Percentiles rank a stretch among this genome's conserved stretches.
Conservation (phyloP, 2,888 invertebrate genomes). For the Cataglyphis cursor region DNA sequence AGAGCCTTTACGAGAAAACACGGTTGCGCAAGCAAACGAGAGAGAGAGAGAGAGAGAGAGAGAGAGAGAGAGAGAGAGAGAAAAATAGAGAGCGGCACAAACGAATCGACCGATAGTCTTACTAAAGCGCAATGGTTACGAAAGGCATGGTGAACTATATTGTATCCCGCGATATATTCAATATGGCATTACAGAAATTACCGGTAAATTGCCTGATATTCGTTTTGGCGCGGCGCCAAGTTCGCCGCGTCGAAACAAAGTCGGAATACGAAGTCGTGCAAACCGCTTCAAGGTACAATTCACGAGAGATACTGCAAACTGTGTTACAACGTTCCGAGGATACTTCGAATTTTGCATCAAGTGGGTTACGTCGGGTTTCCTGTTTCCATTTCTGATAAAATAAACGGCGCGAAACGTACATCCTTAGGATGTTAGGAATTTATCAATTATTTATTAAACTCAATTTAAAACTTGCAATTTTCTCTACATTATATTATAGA, state of each 20-base stretch:
- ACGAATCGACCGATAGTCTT: conserved; percentile 12
- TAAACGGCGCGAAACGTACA: conserved; percentile 26
- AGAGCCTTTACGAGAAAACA: conserved; percentile 50
- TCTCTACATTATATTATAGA: not conserved
- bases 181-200: conserved; percentile 54
- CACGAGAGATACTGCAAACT: conserved; percentile 44
- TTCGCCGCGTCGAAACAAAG: conserved; percentile 48
- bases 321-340: conserved; percentile 40
- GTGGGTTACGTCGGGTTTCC: conserved; percentile 39
- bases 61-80: no score
- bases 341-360: conserved; percentile 49
- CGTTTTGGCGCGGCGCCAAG: conserved; percentile 44
- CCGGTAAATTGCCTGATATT: conserved; percentile 50
- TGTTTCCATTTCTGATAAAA: conserved; percentile 29
- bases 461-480: not conserved
- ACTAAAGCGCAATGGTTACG: conserved; percentile 37
- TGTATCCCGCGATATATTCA: conserved; percentile 42
- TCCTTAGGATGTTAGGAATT: not conserved
- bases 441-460: conserved; percentile 29
- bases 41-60: not conserved
- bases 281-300: conserved; percentile 52
- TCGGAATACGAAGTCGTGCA: conserved; percentile 44
- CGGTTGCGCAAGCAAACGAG: conserved; percentile 49
- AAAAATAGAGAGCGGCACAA: not conserved
- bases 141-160: conserved; percentile 44